These are phyloP conservation scores for Platycercus adscitus DNA, from an alignment of 2,113 vertebrate species.

Conservation along the genomic window DNA sequence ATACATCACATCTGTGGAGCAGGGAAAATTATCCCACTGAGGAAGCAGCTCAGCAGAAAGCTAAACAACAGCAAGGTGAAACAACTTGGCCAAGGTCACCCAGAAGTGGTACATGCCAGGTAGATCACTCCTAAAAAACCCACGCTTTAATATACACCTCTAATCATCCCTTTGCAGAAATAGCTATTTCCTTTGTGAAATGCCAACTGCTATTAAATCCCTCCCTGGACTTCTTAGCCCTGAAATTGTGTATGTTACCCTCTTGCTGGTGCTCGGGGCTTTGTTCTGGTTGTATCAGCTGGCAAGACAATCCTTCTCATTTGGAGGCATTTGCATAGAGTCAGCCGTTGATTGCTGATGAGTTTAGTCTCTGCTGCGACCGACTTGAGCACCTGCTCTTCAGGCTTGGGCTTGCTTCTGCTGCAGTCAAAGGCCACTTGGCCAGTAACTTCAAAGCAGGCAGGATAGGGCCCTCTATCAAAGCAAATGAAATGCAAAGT, in stretches of 20 bases:
- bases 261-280: conserved; percentile 1
- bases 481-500: background rate
- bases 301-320: conserved; percentile 18
- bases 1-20: background rate
- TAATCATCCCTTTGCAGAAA: background rate
- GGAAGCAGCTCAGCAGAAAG: conserved; percentile 16
- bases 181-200: conserved; percentile 24
- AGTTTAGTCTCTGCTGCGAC: background rate
- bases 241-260: conserved; percentile 5
- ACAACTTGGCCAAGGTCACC: background rate
- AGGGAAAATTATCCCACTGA: background rate
- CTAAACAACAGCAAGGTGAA: background rate
- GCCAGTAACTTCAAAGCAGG: background rate
- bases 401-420: conserved; percentile 10
- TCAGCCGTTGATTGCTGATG: background rate
- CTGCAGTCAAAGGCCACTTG: background rate
- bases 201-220: conserved; percentile 34
- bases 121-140: background rate
- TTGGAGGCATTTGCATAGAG: conserved; percentile 10
- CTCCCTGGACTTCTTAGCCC: conserved; percentile 10
- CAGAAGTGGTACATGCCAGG: background rate
- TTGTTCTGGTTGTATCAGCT: conserved; percentile 44
- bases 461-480: background rate
- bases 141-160: background rate
- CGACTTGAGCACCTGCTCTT: background rate